Evolutionary conservation across 1,140 invertebrate species (phyloP), one percentile per base, ranked within the genome.

Genomic region (Apis cerana): DNA sequence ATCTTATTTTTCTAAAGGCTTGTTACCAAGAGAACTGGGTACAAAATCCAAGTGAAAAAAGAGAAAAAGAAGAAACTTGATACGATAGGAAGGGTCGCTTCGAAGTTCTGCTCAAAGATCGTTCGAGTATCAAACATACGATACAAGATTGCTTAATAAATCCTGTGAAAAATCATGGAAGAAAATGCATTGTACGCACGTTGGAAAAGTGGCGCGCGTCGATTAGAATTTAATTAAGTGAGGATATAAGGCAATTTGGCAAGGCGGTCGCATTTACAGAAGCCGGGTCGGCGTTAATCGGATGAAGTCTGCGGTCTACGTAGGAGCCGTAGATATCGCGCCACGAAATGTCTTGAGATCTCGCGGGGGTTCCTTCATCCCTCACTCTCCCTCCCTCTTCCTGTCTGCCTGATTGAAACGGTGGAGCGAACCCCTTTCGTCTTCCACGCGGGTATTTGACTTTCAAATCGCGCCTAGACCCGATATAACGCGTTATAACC

Each of bases 341-440:
- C 65, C 80, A 80, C 58, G 83, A 89, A 91, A 91, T 89, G 88
- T 91, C 90, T 91, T 85, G 89, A 89, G 86, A 85, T 89, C 85
- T 86, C 84, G 75, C 79, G 50, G n/a, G 56, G 62, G 70, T 56
- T 83, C 75, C 72, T 75, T 27, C 33, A 33, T 33, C 33, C 33
- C 33, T 33, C 33, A 3, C 33, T 64, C 27, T 62, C 69, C 19
- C 72, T 48, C 27, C 50, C 27, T 19, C 52, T 62, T 27, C 8
- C 61, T 15, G n/a, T 13, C 12, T 62, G 27, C 27, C 61, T 23
- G 23, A 11, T 33, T 58, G 19, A 27, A 62, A 59, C 21, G 17
- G 43, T n/a, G 43, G 21, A 13, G 33, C 11, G 0, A 54, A 12
- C 27, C 33, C 75, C 27, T 33, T 58, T 75, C 77, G 64, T 77